Percentiles rank a stretch among this genome's conserved stretches.
Evolutionary conservation across 2,797 vertebrate genomes (phyloP).

Genomic region (Salarias fasciatus): DNA sequence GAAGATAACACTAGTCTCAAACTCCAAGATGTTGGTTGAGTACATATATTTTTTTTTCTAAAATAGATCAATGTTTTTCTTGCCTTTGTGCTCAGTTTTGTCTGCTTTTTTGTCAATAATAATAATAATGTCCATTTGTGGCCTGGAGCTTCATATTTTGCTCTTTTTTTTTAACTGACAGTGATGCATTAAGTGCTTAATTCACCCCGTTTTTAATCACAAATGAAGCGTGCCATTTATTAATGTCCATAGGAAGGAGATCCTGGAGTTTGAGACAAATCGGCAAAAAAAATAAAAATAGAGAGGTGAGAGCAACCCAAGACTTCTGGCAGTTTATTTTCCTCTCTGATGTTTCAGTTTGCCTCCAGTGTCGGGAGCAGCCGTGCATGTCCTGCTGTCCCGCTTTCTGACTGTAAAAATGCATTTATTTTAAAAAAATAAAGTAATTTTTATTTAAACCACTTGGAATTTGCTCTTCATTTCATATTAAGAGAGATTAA

Average conservation of each 20-base stretch:
- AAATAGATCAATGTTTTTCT: slow-evolving; percentile 42
- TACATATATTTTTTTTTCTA: slow-evolving; percentile 61
- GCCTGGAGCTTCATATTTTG: slow-evolving; percentile 43
- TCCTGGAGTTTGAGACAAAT: slow-evolving; percentile 79
- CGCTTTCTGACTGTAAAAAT: slow-evolving; percentile 85
- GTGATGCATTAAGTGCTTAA: background rate
- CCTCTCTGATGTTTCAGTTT: slow-evolving; percentile 64
- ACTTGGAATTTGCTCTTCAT: background rate
- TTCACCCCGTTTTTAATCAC: slow-evolving; percentile 47
- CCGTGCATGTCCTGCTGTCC: slow-evolving; percentile 80
- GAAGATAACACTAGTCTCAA: slow-evolving; percentile 79
- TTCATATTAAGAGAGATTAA: too few species aligned
- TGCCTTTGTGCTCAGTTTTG: slow-evolving; percentile 41
- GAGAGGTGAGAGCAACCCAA: slow-evolving; percentile 60
- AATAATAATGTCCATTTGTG: slow-evolving; percentile 24
- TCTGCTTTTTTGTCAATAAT: too few species aligned
- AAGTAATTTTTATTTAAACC: slow-evolving; percentile 86
- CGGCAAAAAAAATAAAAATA: slow-evolving; percentile 54
- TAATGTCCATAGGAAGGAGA: slow-evolving; percentile 66
- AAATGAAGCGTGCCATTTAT: slow-evolving; percentile 53
- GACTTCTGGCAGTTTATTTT: slow-evolving; percentile 47
- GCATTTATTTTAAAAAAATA: slow-evolving; percentile 88
- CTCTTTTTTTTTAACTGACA: slow-evolving; percentile 25
- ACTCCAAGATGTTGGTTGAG: slow-evolving; percentile 73
- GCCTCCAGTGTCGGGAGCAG: slow-evolving; percentile 75